phyloP scores from a whole-genome alignment of 2,888 invertebrate species.

The Pharmacophagus antenor region DNA sequence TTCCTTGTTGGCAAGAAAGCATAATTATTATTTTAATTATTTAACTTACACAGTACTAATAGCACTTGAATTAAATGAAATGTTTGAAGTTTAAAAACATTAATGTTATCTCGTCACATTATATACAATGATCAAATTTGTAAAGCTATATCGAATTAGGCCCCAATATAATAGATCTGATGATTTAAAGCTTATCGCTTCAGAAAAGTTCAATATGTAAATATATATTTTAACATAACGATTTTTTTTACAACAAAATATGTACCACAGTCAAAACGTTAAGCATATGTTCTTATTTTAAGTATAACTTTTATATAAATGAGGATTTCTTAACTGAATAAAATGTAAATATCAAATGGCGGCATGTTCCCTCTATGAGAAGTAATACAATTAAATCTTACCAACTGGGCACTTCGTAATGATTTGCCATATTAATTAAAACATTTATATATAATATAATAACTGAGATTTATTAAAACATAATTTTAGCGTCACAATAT shows the following conservation, averaged over 20 bases:
- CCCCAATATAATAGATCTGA: too few relatives aligned
- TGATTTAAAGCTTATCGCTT: too few relatives aligned
- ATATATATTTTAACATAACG: not conserved
- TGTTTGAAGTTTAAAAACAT: too few relatives aligned
- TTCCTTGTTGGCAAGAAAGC: too few relatives aligned
- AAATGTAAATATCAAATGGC: slow-evolving; percentile 31
- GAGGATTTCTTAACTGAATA: slow-evolving; percentile 3
- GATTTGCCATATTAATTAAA: slow-evolving; percentile 85
- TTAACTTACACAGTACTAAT: too few relatives aligned
- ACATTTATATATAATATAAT: slow-evolving; percentile 12
- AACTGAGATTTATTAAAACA: slow-evolving; percentile 25
- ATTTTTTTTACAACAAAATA: not conserved
- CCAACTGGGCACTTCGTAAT: slow-evolving; percentile 96
- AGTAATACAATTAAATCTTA: slow-evolving; percentile 60
- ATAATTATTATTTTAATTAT: too few relatives aligned
- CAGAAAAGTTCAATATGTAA: not conserved
- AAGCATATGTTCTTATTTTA: not conserved
- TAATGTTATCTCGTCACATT: too few relatives aligned
- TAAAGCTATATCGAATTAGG: too few relatives aligned
- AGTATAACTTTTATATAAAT: not conserved
- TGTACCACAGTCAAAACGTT: not conserved
- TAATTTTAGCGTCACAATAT: slow-evolving; percentile 18
- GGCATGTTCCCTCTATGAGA: slow-evolving; percentile 33
- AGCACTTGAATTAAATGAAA: too few relatives aligned
- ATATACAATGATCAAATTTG: too few relatives aligned